Evolutionary conservation across 2,113 vertebrate species (phyloP), one percentile per base, ranked within the genome.

Genomic region (Anarrhichthys ocellatus): DNA sequence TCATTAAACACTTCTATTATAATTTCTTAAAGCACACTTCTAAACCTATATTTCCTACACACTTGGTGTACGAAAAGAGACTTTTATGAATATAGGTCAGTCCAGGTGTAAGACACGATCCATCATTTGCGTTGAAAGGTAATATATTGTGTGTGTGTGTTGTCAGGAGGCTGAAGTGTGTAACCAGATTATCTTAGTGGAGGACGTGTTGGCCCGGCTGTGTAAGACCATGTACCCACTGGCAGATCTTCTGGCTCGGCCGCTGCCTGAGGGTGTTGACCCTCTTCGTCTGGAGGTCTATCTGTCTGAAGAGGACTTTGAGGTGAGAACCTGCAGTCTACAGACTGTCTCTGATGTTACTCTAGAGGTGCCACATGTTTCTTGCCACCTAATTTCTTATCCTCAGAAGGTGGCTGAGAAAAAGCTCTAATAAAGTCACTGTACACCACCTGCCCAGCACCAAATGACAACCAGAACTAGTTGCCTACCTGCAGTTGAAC

Each of bases 231-330:
- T 94, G 9, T 97, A 97, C 72, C 96, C 97, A 0, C 91, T 99
- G 83, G 94, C 93, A 1, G 96, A 97, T 14, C 96, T 99, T 59
- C 92, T 96, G 59, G 96, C 95, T 38, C 94, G 98, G 52, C 98
- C 98, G 0, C 94, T 99, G 5, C 98, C 98, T 0, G 97, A 97
- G 65, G 98, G 97, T 2, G 97, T 97, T 0, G 97, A 99, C 82
- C 98, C 98, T 9, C 93, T 99, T 4, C 96, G 96, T 62, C 96
- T 99, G 80, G 98, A 99, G 95, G 94, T 98, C 83, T 99, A 99
- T 87, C 96, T 99, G 80, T 96, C 97, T 0, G 96, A 98, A 32
- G 92, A 95, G 67, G 98, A 99, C 91, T 99, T 99, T 40, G 95
- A 98, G 96, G 98, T 98, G 32, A 36, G 62, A 52, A 48, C 20